phyloP scores from a whole-genome alignment of 2,888 invertebrate genomes.

The Argynnis bischoffii region DNA sequence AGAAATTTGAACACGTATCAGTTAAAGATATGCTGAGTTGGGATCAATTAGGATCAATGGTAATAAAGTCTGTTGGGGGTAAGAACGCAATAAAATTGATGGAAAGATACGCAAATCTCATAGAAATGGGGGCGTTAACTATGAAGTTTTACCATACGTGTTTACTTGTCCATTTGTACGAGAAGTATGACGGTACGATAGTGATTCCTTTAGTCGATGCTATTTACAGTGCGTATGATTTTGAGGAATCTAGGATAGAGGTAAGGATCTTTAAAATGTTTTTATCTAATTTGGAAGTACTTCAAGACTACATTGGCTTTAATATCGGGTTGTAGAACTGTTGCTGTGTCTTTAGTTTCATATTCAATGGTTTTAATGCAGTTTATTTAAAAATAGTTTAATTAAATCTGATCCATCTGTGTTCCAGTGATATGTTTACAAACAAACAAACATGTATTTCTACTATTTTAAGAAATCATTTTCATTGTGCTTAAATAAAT shows the following conservation, averaged over 20 bases:
- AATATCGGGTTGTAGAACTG: too few species aligned
- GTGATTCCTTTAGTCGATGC: constrained; percentile 64
- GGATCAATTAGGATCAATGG: constrained; percentile 82
- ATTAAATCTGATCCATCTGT: neutral
- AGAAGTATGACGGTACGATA: constrained; percentile 65
- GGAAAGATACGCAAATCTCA: constrained; percentile 76
- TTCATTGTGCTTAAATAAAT: neutral
- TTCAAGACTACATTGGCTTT: too few species aligned
- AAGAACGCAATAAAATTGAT: constrained; percentile 81
- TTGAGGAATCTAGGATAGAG: constrained; percentile 65
- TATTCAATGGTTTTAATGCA: too few species aligned
- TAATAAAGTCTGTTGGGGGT: constrained; percentile 84
- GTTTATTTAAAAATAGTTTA: too few species aligned
- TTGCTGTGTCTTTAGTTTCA: too few species aligned
- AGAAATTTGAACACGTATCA: constrained; percentile 68
- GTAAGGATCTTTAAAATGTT: constrained; percentile 47
- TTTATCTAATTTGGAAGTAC: neutral
- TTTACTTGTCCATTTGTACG: constrained; percentile 73
- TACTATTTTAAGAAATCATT: too few species aligned
- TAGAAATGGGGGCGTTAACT: constrained; percentile 82
- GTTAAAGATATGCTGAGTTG: constrained; percentile 80
- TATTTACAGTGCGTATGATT: constrained; percentile 65
- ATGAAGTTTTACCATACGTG: constrained; percentile 84
- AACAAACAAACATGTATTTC: neutral
- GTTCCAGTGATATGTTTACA: constrained; percentile 25